Conservation (phyloP, 1,140 invertebrate species). For the Steinernema khuongi region DNA sequence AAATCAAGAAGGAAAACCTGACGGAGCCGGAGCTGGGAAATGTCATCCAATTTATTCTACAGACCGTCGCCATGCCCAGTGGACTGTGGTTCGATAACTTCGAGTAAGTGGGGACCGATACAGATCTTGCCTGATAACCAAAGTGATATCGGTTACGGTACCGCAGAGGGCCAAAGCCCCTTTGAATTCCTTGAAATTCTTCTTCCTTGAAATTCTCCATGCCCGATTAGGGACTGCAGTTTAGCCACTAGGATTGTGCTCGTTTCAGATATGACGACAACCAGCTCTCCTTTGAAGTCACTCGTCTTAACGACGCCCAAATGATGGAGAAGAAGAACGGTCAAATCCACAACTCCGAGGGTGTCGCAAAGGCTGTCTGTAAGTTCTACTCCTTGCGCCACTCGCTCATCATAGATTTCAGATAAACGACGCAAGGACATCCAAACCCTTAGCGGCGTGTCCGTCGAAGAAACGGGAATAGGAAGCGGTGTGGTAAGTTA, state of each 20-base stretch:
- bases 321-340: conserved; percentile 43
- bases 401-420: conserved; percentile 21
- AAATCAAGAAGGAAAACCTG: conserved; percentile 43
- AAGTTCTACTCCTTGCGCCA: conserved; percentile 22
- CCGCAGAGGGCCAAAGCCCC: too few species aligned
- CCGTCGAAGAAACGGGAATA: conserved; percentile 58
- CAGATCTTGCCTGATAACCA: too few species aligned
- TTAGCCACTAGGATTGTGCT: background rate
- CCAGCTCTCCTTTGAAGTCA: conserved; percentile 55
- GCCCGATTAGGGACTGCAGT: background rate
- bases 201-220: background rate
- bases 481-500: conserved; percentile 48
- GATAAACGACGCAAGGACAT: conserved; percentile 58
- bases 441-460: conserved; percentile 52
- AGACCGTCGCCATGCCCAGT: conserved; percentile 52
- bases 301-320: conserved; percentile 23
- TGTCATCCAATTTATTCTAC: conserved; percentile 50
- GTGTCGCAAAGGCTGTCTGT: conserved; percentile 56
- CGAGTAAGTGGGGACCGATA: too few species aligned
- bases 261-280: conserved; percentile 49
- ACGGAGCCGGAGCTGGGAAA: conserved; percentile 49
- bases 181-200: conserved; percentile 6
- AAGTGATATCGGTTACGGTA: too few species aligned
- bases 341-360: conserved; percentile 40
- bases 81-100: conserved; percentile 56